These are phyloP conservation scores for Mycetomoellerius zeteki DNA, from an alignment of 1,140 invertebrate species.

Conservation along the genomic window DNA sequence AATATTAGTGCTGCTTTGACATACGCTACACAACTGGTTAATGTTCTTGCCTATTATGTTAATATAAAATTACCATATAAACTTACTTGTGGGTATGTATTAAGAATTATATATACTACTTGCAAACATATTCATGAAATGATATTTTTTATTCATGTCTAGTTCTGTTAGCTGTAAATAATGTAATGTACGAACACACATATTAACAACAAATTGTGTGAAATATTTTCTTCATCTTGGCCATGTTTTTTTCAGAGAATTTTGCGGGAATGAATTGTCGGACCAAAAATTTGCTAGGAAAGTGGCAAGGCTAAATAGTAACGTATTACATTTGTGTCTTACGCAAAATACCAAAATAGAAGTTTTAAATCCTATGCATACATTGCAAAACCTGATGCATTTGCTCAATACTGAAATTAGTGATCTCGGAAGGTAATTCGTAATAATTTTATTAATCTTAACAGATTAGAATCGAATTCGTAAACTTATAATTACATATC, in stretches of 20 bases:
- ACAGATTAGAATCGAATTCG: neutral
- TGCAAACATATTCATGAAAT: neutral
- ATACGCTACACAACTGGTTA: conserved; percentile 94
- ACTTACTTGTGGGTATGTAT: conserved; percentile 90
- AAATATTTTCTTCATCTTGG: neutral
- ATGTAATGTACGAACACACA: neutral
- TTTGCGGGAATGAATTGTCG: conserved; percentile 90
- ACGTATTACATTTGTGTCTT: conserved; percentile 93
- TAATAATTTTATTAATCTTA: conserved; percentile 56
- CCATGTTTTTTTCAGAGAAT: conserved; percentile 89
- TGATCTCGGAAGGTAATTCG: conserved; percentile 90
- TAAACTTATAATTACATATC: conserved; percentile 35
- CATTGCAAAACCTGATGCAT: conserved; percentile 91
- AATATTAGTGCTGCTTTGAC: conserved; percentile 93
- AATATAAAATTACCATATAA: conserved; percentile 92
- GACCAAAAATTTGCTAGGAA: conserved; percentile 91
- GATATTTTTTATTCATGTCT: neutral
- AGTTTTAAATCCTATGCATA: conserved; percentile 90
- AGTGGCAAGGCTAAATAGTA: conserved; percentile 93
- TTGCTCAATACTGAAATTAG: conserved; percentile 90
- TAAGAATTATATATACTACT: conserved; percentile 9
- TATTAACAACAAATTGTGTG: neutral
- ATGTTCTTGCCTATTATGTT: conserved; percentile 92
- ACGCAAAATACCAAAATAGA: conserved; percentile 91
- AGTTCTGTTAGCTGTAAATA: neutral